Evolutionary conservation across 1,140 invertebrate genomes (phyloP), one percentile per base, ranked within the genome.

Genomic region (Schlechtendalia chinensis): DNA sequence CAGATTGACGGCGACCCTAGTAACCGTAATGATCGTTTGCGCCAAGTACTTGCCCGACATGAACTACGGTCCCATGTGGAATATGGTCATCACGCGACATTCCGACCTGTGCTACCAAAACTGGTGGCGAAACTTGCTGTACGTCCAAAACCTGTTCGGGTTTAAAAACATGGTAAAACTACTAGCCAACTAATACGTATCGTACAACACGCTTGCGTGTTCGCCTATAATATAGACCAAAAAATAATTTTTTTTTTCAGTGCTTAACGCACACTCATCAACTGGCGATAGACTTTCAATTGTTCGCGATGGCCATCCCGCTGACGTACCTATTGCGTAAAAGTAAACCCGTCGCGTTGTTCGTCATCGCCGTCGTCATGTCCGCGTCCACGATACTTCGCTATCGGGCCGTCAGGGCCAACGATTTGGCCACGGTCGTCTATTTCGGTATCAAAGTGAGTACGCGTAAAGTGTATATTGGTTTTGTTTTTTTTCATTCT

Each of bases 261-360:
- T 92, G 91, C 83, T 90, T 90, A 17, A 88, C 90, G 8, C 90
- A 91, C 83, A 91, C 90, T 1, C 89, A 92, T 83, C 91, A 91
- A 82, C 84, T 96, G 61, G 93, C 93, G 1, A 86, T 95, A 83
- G 94, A 96, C 83, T 91, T 94, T 89, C 93, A 95, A 85, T 88
- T 95, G 24, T 93, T 92, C 61, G 85, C 93, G 27, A 80, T 93
- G 4, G 90, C 91, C 10, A 90, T 93, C 1, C 85, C 93, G 0
- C 84, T 95, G 11, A 88, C 94, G 0, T 92, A 91, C 86, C 87
- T 91, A 16, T 86, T 92, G 17, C 88, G 88, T 71, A 86, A 87
- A 5, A 89, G 89, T 82, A 86, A 88, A 0, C 85, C 89, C 2
- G 85, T 88, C 53, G 82, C 54, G 4, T 6, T 69, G 12, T 83